A percentile compares a stretch with the other conserved stretches of the same genome.
These are phyloP conservation scores for Cynocephalus volans DNA, from an alignment of 2,113 vertebrate genomes.

Conservation along the genomic window DNA sequence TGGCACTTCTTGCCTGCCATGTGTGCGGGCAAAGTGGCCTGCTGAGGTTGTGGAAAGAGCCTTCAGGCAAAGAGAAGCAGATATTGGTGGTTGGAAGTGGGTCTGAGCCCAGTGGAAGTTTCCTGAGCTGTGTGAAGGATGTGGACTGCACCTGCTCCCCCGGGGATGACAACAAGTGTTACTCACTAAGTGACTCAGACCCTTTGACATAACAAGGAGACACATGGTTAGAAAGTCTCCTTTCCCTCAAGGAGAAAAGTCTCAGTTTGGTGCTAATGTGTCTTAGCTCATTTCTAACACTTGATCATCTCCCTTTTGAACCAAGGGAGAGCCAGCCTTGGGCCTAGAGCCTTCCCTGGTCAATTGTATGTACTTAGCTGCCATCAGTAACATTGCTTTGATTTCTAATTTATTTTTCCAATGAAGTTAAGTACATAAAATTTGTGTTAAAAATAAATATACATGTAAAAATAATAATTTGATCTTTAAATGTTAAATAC, in stretches of 20 bases:
- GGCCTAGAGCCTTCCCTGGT: background rate
- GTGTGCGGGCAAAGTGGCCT: background rate
- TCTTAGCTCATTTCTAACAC: background rate
- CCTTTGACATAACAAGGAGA: background rate
- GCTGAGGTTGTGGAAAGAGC: background rate
- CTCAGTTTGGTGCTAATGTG: background rate
- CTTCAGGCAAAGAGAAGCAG: background rate
- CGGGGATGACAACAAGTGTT: background rate
- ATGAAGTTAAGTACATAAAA: background rate
- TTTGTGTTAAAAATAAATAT: background rate
- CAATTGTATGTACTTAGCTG: background rate
- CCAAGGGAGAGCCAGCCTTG: background rate
- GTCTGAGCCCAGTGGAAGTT: rapidly evolving
- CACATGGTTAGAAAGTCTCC: background rate
- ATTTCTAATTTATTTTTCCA: background rate
- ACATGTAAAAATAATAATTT: background rate
- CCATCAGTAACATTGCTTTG: background rate
- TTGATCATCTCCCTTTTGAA: background rate
- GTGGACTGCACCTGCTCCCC: background rate
- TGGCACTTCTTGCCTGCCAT: background rate
- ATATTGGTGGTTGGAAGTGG: background rate
- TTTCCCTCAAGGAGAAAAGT: background rate
- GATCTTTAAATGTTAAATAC: background rate
- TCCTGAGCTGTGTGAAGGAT: background rate
- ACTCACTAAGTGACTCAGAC: background rate